Conservation (phyloP, 2,888 invertebrate species). For the Andricus quercusramuli region DNA sequence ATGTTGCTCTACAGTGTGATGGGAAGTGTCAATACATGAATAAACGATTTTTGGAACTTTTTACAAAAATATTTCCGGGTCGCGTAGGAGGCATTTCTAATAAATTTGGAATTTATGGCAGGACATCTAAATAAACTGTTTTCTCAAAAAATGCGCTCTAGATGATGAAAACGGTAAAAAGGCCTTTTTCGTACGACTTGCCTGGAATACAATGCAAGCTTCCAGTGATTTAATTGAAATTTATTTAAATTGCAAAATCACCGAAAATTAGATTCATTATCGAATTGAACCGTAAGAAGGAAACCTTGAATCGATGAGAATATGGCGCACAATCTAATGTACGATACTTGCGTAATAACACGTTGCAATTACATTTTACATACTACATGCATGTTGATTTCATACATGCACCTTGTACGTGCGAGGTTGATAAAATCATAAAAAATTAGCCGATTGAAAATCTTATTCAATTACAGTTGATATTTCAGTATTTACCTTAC, state of each 20-base stretch:
- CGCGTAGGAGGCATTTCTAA: no score
- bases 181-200: no score
- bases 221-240: neutral
- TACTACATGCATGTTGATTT: neutral
- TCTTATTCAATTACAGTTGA: constrained; percentile 5
- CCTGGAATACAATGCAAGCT: no score
- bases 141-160: no score
- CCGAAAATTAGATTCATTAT: neutral
- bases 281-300: constrained; percentile 10
- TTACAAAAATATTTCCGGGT: no score
- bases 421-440: neutral
- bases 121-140: no score
- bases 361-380: neutral
- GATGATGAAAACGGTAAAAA: no score
- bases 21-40: no score
- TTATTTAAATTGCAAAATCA: neutral
- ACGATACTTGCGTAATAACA: constrained; percentile 5
- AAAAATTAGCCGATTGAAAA: constrained; percentile 3
- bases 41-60: no score
- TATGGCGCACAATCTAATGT: constrained; percentile 10
- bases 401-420: neutral
- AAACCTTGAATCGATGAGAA: constrained; percentile 25
- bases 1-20: no score
- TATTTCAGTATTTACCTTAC: neutral
- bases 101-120: no score